These are phyloP conservation scores for Ceratotherium simum DNA, from an alignment of 2,113 vertebrate genomes.

Conservation along the genomic window DNA sequence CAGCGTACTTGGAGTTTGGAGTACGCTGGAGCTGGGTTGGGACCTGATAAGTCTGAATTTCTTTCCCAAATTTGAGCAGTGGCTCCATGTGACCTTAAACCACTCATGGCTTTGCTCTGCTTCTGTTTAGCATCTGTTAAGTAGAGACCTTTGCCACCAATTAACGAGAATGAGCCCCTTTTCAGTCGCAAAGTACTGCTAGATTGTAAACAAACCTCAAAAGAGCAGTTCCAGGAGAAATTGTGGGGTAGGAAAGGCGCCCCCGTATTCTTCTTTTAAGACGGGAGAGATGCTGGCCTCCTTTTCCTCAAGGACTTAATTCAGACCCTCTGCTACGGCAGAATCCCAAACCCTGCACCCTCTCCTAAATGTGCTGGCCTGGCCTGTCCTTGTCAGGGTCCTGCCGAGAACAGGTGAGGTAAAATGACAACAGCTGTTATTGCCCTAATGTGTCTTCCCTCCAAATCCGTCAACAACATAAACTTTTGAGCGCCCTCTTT, in stretches of 20 bases:
- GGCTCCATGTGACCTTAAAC: slow-evolving; percentile 16
- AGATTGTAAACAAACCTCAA: slow-evolving; percentile 55
- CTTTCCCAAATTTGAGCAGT: slow-evolving; percentile 45
- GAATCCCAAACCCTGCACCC: neutral
- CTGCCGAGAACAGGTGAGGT: slow-evolving; percentile 17
- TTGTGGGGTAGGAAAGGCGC: neutral
- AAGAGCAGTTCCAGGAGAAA: neutral
- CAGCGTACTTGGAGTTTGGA: neutral
- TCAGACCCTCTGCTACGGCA: neutral
- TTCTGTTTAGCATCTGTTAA: slow-evolving; percentile 66
- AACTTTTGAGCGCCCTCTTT: neutral
- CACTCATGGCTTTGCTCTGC: slow-evolving; percentile 30
- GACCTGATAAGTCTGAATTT: slow-evolving; percentile 30
- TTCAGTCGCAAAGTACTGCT: slow-evolving; percentile 1
- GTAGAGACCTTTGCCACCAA: slow-evolving; percentile 66
- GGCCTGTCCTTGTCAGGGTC: neutral
- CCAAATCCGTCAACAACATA: slow-evolving; percentile 28
- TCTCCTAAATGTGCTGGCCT: neutral
- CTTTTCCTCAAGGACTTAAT: neutral
- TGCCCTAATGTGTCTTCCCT: neutral
- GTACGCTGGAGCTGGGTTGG: neutral
- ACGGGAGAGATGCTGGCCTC: neutral
- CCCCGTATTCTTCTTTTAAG: neutral
- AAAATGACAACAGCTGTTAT: neutral
- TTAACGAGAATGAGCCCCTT: slow-evolving; percentile 35